phyloP scores from a whole-genome alignment of 2,797 vertebrate genomes.

The Lacerta viridis region DNA sequence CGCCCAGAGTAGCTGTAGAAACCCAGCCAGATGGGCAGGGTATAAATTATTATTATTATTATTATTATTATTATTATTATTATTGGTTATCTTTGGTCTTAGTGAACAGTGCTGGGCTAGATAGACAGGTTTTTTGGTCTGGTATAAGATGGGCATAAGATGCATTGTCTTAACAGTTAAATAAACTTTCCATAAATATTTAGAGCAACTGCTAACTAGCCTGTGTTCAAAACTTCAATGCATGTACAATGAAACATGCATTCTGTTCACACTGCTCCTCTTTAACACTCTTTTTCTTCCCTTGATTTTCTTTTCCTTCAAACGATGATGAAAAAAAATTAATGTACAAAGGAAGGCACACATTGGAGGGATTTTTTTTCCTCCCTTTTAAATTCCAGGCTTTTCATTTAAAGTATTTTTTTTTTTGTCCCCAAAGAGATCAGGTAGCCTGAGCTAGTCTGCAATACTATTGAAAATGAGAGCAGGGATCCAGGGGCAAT shows the following conservation, averaged over 20 bases:
- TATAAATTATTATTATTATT: too few species aligned
- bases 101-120: too few species aligned
- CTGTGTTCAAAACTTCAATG: slow-evolving; percentile 21
- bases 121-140: too few species aligned
- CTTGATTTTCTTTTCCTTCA: slow-evolving; percentile 27
- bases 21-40: too few species aligned
- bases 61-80: too few species aligned
- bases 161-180: slow-evolving; percentile 40
- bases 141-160: too few species aligned
- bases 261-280: slow-evolving; percentile 30
- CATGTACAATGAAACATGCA: slow-evolving; percentile 3
- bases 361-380: slow-evolving; percentile 21
- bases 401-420: background rate
- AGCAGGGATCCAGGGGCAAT: slow-evolving; percentile 7
- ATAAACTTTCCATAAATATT: slow-evolving; percentile 46
- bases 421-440: slow-evolving; percentile 5
- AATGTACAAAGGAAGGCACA: slow-evolving; percentile 21
- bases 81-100: too few species aligned
- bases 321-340: slow-evolving; percentile 41
- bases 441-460: background rate
- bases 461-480: slow-evolving; percentile 31
- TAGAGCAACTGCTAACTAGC: slow-evolving; percentile 33
- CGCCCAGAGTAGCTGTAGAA: too few species aligned
- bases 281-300: slow-evolving; percentile 21
- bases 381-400: background rate